Evolutionary conservation across 1,140 invertebrate genomes (phyloP).

Genomic region (Leptopilina boulardi): DNA sequence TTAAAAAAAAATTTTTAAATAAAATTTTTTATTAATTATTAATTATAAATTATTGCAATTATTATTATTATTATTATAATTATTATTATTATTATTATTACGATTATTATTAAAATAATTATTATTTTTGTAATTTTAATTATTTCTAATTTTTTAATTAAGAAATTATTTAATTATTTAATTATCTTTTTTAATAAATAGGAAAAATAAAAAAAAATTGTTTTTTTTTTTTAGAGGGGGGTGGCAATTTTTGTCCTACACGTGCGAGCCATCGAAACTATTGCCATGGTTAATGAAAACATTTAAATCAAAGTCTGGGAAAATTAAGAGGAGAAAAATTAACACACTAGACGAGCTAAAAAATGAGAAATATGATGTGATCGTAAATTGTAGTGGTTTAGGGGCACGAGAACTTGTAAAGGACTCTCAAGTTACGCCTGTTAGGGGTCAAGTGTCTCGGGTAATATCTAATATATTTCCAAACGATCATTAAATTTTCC

Average conservation of each 20-base stretch:
- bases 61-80: too few species aligned
- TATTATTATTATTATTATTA: too few species aligned
- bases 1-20: too few species aligned
- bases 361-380: conserved; percentile 78
- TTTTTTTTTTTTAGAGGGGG: conserved; percentile 75
- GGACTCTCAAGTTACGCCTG: conserved; percentile 78
- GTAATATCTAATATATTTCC: conserved; percentile 65
- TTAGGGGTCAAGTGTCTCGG: conserved; percentile 84
- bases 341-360: conserved; percentile 75
- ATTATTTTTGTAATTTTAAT: too few species aligned
- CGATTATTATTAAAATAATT: too few species aligned
- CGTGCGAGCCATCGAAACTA: conserved; percentile 78
- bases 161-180: too few species aligned
- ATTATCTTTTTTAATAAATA: conserved; percentile 15
- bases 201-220: conserved; percentile 34
- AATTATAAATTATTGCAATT: too few species aligned
- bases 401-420: conserved; percentile 77
- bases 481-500: conserved; percentile 9
- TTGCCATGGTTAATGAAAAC: conserved; percentile 79
- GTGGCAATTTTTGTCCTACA: conserved; percentile 80
- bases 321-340: conserved; percentile 75
- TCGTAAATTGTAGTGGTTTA: conserved; percentile 86
- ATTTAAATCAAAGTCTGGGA: conserved; percentile 78
- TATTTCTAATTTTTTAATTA: too few species aligned
- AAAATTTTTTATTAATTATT: too few species aligned